Base-by-base conservation (phyloP, 2,888 invertebrate genomes). In the Hypselothyrea guttata region DNA sequence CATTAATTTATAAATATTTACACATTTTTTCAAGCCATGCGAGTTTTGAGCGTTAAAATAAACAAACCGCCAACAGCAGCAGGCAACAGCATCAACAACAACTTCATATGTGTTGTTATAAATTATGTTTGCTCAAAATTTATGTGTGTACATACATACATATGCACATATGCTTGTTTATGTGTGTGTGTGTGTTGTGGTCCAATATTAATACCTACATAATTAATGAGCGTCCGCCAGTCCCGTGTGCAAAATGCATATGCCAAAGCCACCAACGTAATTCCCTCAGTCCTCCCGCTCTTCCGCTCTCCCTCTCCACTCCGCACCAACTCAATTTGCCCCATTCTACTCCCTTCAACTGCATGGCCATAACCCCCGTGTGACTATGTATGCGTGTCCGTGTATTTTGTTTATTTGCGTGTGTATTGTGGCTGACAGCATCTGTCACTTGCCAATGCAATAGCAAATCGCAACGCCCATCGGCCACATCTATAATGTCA, bases 181-280 rank as follows among this genome's bases (percentile, higher is more conserved):
- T 37, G 38, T 40, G 37, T 48, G 42, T 30, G 46, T 44, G 61
- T 74, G 61, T 68, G 57, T 78, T 56, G 46, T 60, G 70, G 75
- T 85, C 84, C 77, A 83, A 81, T 84, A 85, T 83, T 83, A 83
- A 83, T 83, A 69, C 86, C 78, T 83, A 30, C 84, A 83, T 83
- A 86, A 83, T 83, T 83, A 83, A 83, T 83, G 86, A 85, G 86
- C 84, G 54, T 79, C 74, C 68, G 76, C 66, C 62, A 56, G 71
- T 58, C 74, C 72, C 63, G 75, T 70, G 65, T 77, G 61, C 84
- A 74, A 79, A 70, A 78, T 75, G 75, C 78, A 78, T 78, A 59
- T 72, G 83, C 79, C 75, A 74, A 65, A 60, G 61, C 56, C 78
- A 65, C 67, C 67, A 56, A 47, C 61, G 53, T 48, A 71, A 51